phyloP scores from a whole-genome alignment of 1,140 invertebrate genomes.

The Drosophila sulfurigaster region DNA sequence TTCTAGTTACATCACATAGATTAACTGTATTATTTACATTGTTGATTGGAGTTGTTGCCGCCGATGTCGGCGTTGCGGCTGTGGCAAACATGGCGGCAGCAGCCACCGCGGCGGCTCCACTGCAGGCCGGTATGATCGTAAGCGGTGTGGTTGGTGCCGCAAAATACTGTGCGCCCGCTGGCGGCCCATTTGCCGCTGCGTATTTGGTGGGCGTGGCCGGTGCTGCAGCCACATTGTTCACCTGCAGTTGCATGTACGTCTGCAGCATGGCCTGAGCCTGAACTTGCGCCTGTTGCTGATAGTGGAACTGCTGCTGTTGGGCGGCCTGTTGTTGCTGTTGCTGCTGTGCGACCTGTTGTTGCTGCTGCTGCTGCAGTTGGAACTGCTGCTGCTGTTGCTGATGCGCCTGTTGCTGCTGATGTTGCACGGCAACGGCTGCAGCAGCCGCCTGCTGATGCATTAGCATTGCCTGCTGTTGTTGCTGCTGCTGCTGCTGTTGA shows the following conservation, averaged over 20 bases:
- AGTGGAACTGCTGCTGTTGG: slow-evolving; percentile 73
- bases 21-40: slow-evolving; percentile 84
- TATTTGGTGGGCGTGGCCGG: slow-evolving; percentile 76
- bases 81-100: slow-evolving; percentile 74
- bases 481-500: slow-evolving; percentile 64
- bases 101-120: slow-evolving; percentile 68
- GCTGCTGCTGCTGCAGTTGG: slow-evolving; percentile 60
- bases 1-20: slow-evolving; percentile 84
- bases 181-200: slow-evolving; percentile 41
- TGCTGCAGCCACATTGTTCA: slow-evolving; percentile 72
- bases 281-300: slow-evolving; percentile 66
- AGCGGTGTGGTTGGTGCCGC: slow-evolving; percentile 74
- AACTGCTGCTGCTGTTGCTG: slow-evolving; percentile 57
- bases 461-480: slow-evolving; percentile 57
- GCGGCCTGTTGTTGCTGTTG: slow-evolving; percentile 59
- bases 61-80: slow-evolving; percentile 73
- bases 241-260: slow-evolving; percentile 82
- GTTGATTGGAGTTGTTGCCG: slow-evolving; percentile 79
- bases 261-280: slow-evolving; percentile 80
- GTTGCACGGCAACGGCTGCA: slow-evolving; percentile 54
- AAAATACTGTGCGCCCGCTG: slow-evolving; percentile 63
- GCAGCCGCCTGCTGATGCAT: slow-evolving; percentile 67
- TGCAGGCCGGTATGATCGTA: slow-evolving; percentile 74
- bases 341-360: slow-evolving; percentile 54
- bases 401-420: slow-evolving; percentile 55